Base-by-base conservation (phyloP, 1,140 invertebrate species). In the Microplitis demolitor region DNA sequence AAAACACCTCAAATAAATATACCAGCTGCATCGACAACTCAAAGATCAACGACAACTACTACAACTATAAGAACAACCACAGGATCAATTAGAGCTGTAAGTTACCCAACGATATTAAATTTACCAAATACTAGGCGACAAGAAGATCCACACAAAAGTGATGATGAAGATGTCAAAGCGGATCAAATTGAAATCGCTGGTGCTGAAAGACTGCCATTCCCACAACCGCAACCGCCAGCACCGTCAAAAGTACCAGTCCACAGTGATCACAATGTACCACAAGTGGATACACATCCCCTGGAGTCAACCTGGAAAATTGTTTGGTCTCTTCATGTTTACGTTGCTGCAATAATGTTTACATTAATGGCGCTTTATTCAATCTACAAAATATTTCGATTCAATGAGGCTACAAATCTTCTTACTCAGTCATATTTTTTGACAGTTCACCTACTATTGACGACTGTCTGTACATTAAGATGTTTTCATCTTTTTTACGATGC, bases 401-500 rank as follows among this genome's bases (percentile, higher is more conserved):
- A 94, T 80, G 93, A 94, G 78, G 90, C 92, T 66, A 93, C 93
- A 3, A 93, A 94, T 85, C 88, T 95, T 53, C 90, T 95, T 73
- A 91, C 91, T 0, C 93, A 93, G 77, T 93, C 92, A 14, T 96
- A 96, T 84, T 97, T 96, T 80, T 89, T 96, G 3, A 92, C 93
- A 5, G 88, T 97, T 4, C 94, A 96, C 83, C 84, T 94, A 0
- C 89, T 96, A 51, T 82, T 97, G 9, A 93, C 95, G 3, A 87
- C 92, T 11, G 92, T 96, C 8, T 96, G 95, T 76, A 89, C 93
- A 4, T 87, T 95, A 74, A 88, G 96, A 60, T 94, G 95, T 77
- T 93, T 95, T 77, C 96, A 95, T 80, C 89, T 97, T 63, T 93
- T 96, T 76, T 94, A 96, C 78, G 96, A 97, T 87, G 93, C 95